These are phyloP conservation scores for Phallusia fumigata DNA, from an alignment of 23 tunicate species.

Conservation along the genomic window DNA sequence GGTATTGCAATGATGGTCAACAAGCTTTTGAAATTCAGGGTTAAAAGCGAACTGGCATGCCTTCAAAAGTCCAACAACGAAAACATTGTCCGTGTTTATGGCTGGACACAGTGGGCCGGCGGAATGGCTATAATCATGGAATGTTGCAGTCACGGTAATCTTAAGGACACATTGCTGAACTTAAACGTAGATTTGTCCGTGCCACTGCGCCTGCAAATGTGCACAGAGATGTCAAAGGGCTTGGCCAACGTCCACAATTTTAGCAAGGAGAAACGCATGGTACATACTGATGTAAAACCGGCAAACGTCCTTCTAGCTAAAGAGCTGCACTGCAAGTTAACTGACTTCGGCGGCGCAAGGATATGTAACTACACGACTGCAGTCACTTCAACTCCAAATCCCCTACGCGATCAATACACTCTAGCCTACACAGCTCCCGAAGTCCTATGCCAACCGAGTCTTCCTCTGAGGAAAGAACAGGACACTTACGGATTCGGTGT, in stretches of 20 bases:
- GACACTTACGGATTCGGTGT: conserved; percentile 20
- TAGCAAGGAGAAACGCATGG: not conserved
- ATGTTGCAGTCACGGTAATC: not conserved
- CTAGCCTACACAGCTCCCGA: conserved; percentile 18
- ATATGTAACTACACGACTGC: not conserved
- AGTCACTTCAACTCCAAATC: not conserved
- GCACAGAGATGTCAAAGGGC: conserved; percentile 7
- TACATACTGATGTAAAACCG: conserved; percentile 20
- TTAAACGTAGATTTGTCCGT: not conserved
- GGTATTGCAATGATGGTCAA: not conserved
- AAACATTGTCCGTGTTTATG: not conserved
- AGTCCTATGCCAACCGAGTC: not conserved
- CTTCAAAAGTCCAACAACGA: not conserved
- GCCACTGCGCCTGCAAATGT: not conserved
- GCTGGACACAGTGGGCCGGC: not conserved
- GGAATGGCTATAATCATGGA: not conserved
- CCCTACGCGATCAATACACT: conserved; percentile 2
- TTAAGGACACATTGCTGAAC: not conserved
- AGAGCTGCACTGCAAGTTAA: not conserved
- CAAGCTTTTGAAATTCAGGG: not conserved
- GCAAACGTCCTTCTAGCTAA: conserved; percentile 13
- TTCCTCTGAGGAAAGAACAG: not conserved
- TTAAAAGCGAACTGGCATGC: not conserved
- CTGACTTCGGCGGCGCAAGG: conserved; percentile 33
- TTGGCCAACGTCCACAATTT: not conserved